These are phyloP conservation scores for Engystomops pustulosus DNA, from an alignment of 2,113 vertebrate genomes.

Conservation along the genomic window DNA sequence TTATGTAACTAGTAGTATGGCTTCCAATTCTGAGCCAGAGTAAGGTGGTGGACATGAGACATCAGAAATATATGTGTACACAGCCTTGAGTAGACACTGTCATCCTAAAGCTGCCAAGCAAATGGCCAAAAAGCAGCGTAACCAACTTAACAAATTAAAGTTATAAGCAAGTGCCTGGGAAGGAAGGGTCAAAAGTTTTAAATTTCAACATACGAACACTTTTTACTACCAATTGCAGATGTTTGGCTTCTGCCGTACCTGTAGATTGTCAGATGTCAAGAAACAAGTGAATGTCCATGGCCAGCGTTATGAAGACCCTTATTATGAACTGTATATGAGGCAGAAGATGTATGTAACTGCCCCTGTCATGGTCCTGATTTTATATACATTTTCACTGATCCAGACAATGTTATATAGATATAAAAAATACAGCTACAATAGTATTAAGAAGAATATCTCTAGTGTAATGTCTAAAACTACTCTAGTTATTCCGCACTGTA, in stretches of 20 bases:
- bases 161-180: neutral
- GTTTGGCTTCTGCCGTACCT: too few relatives aligned
- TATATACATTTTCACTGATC: neutral
- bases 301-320: neutral
- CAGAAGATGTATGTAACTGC: neutral
- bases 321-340: neutral
- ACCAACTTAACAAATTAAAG: neutral
- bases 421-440: slow-evolving; percentile 40
- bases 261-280: neutral
- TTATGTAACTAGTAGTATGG: too few relatives aligned
- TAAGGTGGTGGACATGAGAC: neutral
- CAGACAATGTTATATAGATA: slow-evolving; percentile 17
- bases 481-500: slow-evolving; percentile 2
- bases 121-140: neutral
- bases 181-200: neutral
- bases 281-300: neutral
- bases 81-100: neutral
- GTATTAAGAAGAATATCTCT: slow-evolving; percentile 9
- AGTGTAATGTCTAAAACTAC: slow-evolving; percentile 31
- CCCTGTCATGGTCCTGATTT: neutral
- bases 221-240: neutral
- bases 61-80: neutral
- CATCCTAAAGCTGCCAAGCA: neutral
- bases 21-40: too few relatives aligned
- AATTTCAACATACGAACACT: neutral